Conservation (phyloP, 2,888 invertebrate genomes). For the Drosophila fungiperda region DNA sequence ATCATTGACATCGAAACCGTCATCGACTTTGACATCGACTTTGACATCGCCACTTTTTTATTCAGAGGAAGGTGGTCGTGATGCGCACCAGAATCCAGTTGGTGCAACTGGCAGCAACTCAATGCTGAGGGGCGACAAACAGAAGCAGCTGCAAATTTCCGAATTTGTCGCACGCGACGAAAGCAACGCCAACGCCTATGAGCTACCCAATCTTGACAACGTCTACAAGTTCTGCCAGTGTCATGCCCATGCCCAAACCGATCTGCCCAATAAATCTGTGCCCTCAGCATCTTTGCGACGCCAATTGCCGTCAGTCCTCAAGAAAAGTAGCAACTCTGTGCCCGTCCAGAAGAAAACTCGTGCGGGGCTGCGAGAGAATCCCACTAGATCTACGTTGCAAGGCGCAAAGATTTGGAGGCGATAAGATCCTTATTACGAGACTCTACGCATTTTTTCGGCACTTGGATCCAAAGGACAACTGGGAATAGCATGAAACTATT, state of each 20-base stretch:
- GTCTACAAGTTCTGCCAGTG: slow-evolving; percentile 43
- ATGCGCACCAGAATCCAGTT: slow-evolving; percentile 5
- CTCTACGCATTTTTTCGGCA: slow-evolving; percentile 23
- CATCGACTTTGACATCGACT: background rate
- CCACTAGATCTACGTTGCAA: slow-evolving; percentile 1
- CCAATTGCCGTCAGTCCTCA: background rate
- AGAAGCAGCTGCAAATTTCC: slow-evolving; percentile 45
- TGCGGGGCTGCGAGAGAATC: background rate
- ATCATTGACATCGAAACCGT: background rate
- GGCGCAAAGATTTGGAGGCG: background rate
- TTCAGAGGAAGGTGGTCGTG: slow-evolving; percentile 20
- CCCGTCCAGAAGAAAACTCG: background rate
- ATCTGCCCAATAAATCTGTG: background rate
- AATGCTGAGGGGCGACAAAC: slow-evolving; percentile 34
- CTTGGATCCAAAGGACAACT: slow-evolving; percentile 5
- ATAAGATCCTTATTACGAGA: slow-evolving; percentile 6
- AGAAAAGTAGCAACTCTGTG: background rate
- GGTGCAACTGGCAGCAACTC: background rate
- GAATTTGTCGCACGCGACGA: slow-evolving; percentile 64
- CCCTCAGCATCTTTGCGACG: background rate
- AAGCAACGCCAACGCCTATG: slow-evolving; percentile 53
- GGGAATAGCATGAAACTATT: background rate
- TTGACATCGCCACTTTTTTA: background rate
- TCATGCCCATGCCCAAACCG: slow-evolving; percentile 2
- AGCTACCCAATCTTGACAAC: slow-evolving; percentile 51